Conservation (phyloP, 2,113 vertebrate species). For the Sylvietta virens region DNA sequence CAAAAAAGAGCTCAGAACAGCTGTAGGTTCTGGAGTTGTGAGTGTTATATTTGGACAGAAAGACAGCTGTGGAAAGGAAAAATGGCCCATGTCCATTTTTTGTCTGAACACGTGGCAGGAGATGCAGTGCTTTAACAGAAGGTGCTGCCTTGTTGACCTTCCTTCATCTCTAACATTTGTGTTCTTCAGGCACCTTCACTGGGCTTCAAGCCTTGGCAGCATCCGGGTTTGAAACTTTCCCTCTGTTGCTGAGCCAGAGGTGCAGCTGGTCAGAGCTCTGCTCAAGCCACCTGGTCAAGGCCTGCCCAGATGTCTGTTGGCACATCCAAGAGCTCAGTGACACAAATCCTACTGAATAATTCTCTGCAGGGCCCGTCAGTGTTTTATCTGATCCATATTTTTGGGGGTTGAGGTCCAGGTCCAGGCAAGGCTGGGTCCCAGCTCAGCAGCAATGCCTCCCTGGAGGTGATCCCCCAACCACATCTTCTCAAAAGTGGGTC, state of each 20-base stretch:
- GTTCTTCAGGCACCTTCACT: background rate
- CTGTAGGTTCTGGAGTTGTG: background rate
- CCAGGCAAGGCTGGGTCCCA: background rate
- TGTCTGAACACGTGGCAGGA: accelerated
- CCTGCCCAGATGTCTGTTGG: background rate
- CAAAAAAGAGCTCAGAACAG: background rate
- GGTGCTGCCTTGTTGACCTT: background rate
- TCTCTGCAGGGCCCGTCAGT: accelerated
- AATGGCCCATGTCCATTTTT: background rate
- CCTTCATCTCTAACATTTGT: background rate
- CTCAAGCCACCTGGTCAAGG: background rate
- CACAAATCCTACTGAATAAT: background rate
- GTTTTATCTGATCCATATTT: background rate
- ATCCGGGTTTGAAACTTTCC: background rate
- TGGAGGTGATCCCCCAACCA: background rate
- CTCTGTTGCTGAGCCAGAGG: background rate
- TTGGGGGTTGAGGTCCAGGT: too few relatives aligned
- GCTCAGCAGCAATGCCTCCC: background rate
- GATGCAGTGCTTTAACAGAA: background rate
- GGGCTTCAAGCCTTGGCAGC: background rate
- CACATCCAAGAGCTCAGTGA: background rate
- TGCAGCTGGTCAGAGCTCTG: background rate
- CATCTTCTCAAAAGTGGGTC: background rate
- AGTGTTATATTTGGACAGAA: background rate
- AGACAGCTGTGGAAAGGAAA: constrained; percentile 2